A percentile compares a stretch with the other conserved stretches of the same genome.
phyloP scores from a whole-genome alignment of 92 coral and sea anemone genomes.

The Phymanthus crucifer region DNA sequence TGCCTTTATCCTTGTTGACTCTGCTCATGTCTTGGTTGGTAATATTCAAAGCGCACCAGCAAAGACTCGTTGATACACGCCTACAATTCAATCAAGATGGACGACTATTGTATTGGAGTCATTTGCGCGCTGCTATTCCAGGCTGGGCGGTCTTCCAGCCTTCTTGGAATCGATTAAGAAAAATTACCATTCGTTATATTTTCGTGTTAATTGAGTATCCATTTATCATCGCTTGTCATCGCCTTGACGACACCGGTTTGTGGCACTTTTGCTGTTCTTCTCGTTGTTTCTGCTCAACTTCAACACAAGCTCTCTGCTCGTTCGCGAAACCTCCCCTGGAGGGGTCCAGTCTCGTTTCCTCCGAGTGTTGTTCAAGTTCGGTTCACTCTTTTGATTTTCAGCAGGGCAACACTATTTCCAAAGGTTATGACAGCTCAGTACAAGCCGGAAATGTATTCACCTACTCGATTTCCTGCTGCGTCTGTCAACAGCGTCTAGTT shows the following conservation, averaged over 20 bases:
- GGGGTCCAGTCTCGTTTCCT: background rate
- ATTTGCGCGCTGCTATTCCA: background rate
- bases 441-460: conserved; percentile 30
- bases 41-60: background rate
- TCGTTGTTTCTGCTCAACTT: background rate
- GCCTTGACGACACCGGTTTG: conserved; percentile 18
- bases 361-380: background rate
- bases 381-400: background rate
- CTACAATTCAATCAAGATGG: background rate
- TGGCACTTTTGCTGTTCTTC: background rate
- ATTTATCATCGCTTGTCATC: conserved; percentile 25
- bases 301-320: background rate
- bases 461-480: conserved; percentile 27
- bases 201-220: background rate
- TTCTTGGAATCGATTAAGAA: background rate
- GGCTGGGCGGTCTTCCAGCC: conserved; percentile 1
- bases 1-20: background rate
- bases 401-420: background rate
- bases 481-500: conserved; percentile 26
- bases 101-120: background rate
- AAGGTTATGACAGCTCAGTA: background rate
- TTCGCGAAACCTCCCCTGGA: no score
- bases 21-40: background rate
- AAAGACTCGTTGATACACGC: background rate
- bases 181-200: background rate